Evolutionary conservation across 2,888 invertebrate genomes (phyloP).

Genomic region (Glyphotaelius pellucidus): DNA sequence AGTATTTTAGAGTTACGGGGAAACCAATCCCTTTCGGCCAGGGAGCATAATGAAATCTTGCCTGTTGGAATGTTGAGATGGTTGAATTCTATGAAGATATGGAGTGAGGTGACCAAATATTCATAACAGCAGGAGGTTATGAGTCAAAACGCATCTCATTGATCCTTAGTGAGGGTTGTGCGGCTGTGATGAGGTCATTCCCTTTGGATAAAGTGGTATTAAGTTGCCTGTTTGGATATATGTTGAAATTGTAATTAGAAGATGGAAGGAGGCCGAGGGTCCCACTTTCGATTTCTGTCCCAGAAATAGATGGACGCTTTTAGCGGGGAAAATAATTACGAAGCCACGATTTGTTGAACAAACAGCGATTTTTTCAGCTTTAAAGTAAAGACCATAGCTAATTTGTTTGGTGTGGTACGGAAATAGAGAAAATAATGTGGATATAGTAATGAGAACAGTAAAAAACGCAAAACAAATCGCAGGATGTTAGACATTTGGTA

Average conservation of each 20-base stretch:
- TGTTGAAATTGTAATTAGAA: neutral
- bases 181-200: neutral
- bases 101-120: neutral
- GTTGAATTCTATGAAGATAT: neutral
- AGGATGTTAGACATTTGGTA: neutral
- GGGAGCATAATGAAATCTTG: neutral
- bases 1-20: neutral
- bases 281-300: conserved; percentile 46
- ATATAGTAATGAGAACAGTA: neutral
- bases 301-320: conserved; percentile 57
- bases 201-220: neutral
- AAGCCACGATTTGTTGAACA: conserved; percentile 2
- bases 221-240: neutral
- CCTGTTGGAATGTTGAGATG: neutral
- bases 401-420: neutral
- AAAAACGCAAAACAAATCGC: neutral
- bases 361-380: neutral
- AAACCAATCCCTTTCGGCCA: neutral
- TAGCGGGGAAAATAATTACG: conserved; percentile 52
- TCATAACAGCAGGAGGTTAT: neutral
- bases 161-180: neutral
- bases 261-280: conserved; percentile 37
- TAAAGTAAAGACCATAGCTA: neutral
- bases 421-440: neutral
- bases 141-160: neutral